phyloP scores from a whole-genome alignment of 1,140 invertebrate species.

The honey bee (Apis mellifera) region Amel_HAv3.1 CM009944.2:6511501-6512000 shows the following conservation, averaged over 20 bases:
- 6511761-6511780: not conserved
- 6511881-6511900: not conserved
- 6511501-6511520: not conserved
- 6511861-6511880: not conserved
- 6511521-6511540: not conserved
- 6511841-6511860: not conserved
- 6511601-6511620: constrained; percentile 53
- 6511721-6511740: not conserved
- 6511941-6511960: not conserved
- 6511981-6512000: not conserved
- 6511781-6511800: not conserved
- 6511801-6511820: not conserved
- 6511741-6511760: constrained; percentile 7
- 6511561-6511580: not conserved
- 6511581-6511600: constrained; percentile 64
- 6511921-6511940: not conserved
- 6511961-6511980: not conserved
- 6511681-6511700: constrained; percentile 61
- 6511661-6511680: constrained; percentile 68
- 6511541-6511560: not conserved
- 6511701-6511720: constrained; percentile 27
- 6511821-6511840: not conserved
- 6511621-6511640: constrained; percentile 74
- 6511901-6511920: not conserved
- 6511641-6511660: constrained; percentile 77